Evolutionary conservation across 1,140 invertebrate species (phyloP).

Genomic region (Magallana gigas): DNA sequence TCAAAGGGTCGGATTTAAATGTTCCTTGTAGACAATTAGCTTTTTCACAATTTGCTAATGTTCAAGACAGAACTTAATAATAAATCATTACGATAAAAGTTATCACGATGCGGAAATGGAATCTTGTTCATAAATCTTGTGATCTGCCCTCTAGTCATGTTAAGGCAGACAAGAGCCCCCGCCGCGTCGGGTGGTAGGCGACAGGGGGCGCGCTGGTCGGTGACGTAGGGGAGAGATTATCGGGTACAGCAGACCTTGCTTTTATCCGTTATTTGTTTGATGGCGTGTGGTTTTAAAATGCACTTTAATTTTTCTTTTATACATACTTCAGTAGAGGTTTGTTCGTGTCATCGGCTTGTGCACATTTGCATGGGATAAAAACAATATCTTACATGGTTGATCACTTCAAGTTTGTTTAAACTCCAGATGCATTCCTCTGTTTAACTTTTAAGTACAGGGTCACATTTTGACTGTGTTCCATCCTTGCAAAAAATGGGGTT

Average conservation of each 20-base stretch:
- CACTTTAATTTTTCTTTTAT: neutral
- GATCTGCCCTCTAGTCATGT: neutral
- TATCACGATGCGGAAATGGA: slow-evolving; percentile 13
- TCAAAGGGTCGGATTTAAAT: no score
- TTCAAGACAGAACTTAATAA: no score
- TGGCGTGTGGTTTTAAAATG: slow-evolving; percentile 1
- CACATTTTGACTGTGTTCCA: no score
- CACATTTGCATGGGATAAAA: neutral
- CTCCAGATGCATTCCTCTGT: no score
- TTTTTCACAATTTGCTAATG: no score
- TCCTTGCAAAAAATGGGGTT: no score
- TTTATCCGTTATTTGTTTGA: neutral
- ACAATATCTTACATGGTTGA: neutral
- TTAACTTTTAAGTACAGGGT: no score
- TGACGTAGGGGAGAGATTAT: neutral
- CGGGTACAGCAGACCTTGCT: neutral
- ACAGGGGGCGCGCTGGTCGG: neutral
- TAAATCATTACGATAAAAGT: neutral
- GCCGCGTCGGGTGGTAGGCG: no score
- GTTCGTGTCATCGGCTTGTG: neutral
- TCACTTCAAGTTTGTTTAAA: neutral
- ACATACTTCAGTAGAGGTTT: neutral
- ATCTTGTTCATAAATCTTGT: neutral
- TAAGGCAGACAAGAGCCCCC: neutral
- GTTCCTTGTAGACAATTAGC: no score